Evolutionary conservation across 2,797 vertebrate genomes (phyloP).

Genomic region (Capromys pilorides): DNA sequence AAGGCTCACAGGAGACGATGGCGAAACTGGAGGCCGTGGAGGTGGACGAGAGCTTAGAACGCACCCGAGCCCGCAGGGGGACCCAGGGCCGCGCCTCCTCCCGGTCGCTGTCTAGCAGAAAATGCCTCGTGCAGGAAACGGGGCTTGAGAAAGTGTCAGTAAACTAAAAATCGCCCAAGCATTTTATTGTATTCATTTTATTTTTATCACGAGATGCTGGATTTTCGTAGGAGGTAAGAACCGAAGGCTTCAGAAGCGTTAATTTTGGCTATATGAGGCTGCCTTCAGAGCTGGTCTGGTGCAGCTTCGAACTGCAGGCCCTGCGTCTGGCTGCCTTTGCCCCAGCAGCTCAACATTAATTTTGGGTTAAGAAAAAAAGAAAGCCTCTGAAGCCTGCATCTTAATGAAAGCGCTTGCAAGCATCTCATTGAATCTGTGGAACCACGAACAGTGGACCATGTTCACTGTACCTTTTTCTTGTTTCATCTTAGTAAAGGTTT

Average conservation of each 20-base stretch:
- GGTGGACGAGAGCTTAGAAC: not conserved
- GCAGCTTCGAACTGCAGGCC: no score
- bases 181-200: slow-evolving; percentile 17
- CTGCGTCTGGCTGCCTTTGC: no score
- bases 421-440: not conserved
- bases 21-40: not conserved
- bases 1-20: not conserved
- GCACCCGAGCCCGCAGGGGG: not conserved
- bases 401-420: not conserved
- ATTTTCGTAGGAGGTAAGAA: not conserved
- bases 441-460: no score
- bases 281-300: no score
- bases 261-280: no score
- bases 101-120: not conserved
- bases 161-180: not conserved
- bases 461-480: not conserved
- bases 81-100: not conserved
- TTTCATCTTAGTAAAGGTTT: slow-evolving; percentile 4
- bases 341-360: no score
- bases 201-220: slow-evolving; percentile 4
- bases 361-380: not conserved
- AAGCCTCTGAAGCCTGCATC: not conserved
- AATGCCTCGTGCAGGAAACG: not conserved
- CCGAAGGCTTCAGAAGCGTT: not conserved
- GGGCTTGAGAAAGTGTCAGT: not conserved